Evolutionary conservation across 2,888 invertebrate genomes (phyloP).

Genomic region (Yponomeuta malinellus): DNA sequence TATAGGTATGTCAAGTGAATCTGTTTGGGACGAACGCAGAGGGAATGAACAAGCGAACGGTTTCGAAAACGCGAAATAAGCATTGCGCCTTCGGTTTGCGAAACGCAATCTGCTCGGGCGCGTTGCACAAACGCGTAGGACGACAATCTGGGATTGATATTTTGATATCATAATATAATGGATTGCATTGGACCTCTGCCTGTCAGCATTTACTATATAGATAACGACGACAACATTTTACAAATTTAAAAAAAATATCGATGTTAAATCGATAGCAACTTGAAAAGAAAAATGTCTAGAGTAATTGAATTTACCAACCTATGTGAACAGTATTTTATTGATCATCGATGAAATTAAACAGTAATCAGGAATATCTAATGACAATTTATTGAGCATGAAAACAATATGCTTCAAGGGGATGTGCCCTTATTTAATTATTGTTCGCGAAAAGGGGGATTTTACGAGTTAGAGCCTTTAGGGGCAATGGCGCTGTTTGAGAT

Average conservation of each 20-base stretch:
- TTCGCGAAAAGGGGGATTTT: too few species aligned
- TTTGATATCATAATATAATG: conserved; percentile 17
- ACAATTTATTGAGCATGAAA: too few species aligned
- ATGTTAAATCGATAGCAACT: too few species aligned
- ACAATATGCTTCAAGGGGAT: too few species aligned
- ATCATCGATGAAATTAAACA: too few species aligned
- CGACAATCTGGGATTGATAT: conserved; percentile 67
- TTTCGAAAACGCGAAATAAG: conserved; percentile 74
- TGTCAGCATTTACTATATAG: background rate
- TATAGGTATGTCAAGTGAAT: conserved; percentile 1
- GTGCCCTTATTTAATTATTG: too few species aligned
- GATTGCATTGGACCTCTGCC: background rate
- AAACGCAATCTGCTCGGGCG: conserved; percentile 60
- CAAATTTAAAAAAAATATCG: background rate
- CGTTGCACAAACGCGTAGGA: conserved; percentile 70
- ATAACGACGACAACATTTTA: background rate
- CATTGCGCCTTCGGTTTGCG: conserved; percentile 71
- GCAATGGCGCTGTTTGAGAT: background rate
- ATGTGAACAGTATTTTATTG: too few species aligned
- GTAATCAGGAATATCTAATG: too few species aligned
- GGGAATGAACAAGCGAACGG: conserved; percentile 58
- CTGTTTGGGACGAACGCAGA: conserved; percentile 2
- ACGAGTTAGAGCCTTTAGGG: too few species aligned
- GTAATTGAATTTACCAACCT: too few species aligned
- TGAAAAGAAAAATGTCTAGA: too few species aligned